Evolutionary conservation across 1,140 invertebrate genomes (phyloP).

Genomic region (Phenacoccus solenopsis): DNA sequence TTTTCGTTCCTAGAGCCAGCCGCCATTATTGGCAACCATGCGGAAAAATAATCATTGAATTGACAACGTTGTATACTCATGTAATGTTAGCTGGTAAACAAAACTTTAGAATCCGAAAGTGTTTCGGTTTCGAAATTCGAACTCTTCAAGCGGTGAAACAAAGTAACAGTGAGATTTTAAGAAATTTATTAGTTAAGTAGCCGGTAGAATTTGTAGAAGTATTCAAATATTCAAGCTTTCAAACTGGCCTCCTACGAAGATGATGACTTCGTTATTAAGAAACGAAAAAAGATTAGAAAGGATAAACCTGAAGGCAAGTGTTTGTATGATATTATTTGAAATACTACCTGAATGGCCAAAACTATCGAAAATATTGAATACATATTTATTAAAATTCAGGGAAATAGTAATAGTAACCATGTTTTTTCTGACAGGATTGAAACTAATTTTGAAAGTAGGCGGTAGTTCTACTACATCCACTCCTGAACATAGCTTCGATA

Average conservation of each 20-base stretch:
- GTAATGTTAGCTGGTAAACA: no score
- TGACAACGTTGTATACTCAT: no score
- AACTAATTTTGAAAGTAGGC: conserved; percentile 70
- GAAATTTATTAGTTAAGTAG: no score
- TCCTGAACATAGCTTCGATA: conserved; percentile 51
- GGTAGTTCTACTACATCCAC: conserved; percentile 40
- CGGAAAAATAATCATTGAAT: no score
- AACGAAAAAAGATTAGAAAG: conserved; percentile 23
- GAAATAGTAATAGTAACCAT: neutral
- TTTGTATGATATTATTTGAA: neutral
- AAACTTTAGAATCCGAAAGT: no score
- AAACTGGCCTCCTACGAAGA: conserved; percentile 23
- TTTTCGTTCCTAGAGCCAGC: no score
- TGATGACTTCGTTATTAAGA: conserved; percentile 22
- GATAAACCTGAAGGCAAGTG: conserved; percentile 24
- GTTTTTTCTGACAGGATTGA: conserved; percentile 42
- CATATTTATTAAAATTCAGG: neutral
- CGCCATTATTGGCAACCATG: no score
- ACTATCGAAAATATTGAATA: neutral
- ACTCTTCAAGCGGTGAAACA: no score
- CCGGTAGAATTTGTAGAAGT: no score
- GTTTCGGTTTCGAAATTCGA: no score
- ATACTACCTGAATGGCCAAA: no score
- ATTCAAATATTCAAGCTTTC: neutral
- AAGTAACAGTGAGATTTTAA: no score